These are phyloP conservation scores for Drosophila lowei DNA, from an alignment of 1,140 invertebrate genomes.

Conservation along the genomic window DNA sequence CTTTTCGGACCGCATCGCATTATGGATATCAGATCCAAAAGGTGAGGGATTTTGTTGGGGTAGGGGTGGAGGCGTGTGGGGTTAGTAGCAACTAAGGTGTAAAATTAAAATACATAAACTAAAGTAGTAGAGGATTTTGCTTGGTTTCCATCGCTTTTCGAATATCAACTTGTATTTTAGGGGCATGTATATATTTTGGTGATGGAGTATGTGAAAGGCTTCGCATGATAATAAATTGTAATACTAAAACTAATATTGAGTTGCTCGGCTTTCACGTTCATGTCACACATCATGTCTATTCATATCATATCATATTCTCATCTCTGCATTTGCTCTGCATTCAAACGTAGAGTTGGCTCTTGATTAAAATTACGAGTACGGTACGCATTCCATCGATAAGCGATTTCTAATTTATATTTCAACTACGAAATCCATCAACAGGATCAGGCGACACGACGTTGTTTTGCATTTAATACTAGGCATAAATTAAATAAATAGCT, in stretches of 20 bases:
- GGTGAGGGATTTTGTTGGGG: background rate
- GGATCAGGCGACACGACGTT: conserved; percentile 55
- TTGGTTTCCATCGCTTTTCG: conserved; percentile 51
- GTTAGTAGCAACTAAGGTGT: conserved; percentile 70
- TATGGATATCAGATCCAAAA: too few relatives aligned
- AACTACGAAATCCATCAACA: conserved; percentile 71
- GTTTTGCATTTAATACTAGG: conserved; percentile 67
- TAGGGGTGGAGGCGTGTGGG: background rate
- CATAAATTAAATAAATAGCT: conserved; percentile 81
- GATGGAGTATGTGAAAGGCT: conserved; percentile 34
- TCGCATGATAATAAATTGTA: conserved; percentile 71
- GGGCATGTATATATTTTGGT: conserved; percentile 18
- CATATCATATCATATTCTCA: conserved; percentile 15
- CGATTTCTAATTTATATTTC: conserved; percentile 68
- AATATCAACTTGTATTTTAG: conserved; percentile 64
- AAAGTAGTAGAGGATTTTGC: conserved; percentile 67
- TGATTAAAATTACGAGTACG: conserved; percentile 73
- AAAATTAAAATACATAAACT: conserved; percentile 74
- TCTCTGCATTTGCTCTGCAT: background rate
- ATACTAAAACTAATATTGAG: conserved; percentile 80
- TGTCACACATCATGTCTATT: conserved; percentile 39
- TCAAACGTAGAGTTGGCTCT: conserved; percentile 40
- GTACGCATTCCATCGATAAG: conserved; percentile 59
- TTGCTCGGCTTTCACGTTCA: conserved; percentile 78
- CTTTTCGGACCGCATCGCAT: too few relatives aligned